Evolutionary conservation across 2,888 invertebrate species (phyloP), one percentile per base, ranked within the genome.

Genomic region (Bedellia somnulentella): DNA sequence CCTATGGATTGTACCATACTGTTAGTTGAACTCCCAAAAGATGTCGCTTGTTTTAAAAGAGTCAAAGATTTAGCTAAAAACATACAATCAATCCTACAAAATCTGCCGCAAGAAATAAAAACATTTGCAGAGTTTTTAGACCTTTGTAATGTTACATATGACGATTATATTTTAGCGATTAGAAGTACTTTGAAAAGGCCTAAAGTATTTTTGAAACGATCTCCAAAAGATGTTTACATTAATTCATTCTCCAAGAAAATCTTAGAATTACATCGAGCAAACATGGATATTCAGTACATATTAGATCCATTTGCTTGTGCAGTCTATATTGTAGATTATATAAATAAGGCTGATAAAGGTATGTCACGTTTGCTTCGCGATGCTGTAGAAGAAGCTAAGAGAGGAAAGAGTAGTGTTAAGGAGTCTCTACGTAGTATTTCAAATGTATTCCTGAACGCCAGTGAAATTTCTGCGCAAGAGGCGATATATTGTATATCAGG

Each of bases 261-360:
- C 22, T 50, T 23, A n/a, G 27, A 34, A 9, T 30, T 49, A 8
- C 42, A 41, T 11, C 27, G 37, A 22, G 49, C 56, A 4, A 57
- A 56, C 33, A 47, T 51, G 43, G 57, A 57, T 37, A 37, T 50
- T n/a, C 57, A 58, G 32, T 57, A 42, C 38, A 43, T 54, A 2
- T 27, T 44, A 9, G 48, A 55, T 40, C 37, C 43, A 18, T 53
- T 51, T 41, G 45, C 48, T 25, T 49, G 52, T 32, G 43, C 46
- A 5, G 35, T 41, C 10, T 58, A 56, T 32, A 45, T 54, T 18
- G 41, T 43, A 3, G 35, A 43, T 28, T 46, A 47, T 36, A 41
- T 47, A 13, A 42, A 37, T 21, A 47, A 44, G 34, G 25, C 32
- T 22, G 21, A 32, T 14, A 17, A 34, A 16, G 39, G 36, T 23